phyloP scores from a whole-genome alignment of 2,113 vertebrate genomes.

The Coptodon rendalli region DNA sequence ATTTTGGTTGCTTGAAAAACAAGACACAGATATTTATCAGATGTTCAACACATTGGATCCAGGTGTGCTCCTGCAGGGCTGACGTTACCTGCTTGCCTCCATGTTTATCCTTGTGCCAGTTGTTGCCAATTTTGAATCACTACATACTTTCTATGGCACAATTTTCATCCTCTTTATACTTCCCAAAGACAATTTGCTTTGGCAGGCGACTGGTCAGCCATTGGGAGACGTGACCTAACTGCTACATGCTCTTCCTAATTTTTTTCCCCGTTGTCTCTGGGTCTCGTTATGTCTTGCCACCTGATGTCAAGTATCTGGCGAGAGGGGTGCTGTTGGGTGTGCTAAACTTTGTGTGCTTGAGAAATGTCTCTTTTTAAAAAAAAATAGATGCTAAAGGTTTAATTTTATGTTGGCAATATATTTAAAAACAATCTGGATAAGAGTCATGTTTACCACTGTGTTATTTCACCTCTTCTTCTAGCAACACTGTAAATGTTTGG shows the following conservation, averaged over 20 bases:
- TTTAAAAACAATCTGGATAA: neutral
- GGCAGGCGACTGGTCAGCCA: neutral
- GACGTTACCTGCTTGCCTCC: neutral
- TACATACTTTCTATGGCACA: neutral
- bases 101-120: neutral
- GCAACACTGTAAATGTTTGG: neutral
- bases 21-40: neutral
- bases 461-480: neutral
- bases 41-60: neutral
- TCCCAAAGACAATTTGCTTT: neutral
- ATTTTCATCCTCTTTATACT: neutral
- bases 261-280: neutral
- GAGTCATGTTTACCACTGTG: neutral
- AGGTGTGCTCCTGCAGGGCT: neutral
- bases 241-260: neutral
- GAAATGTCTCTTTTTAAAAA: fast-evolving
- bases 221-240: neutral
- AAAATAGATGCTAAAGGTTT: neutral
- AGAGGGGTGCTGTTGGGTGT: fast-evolving
- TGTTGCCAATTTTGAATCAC: neutral
- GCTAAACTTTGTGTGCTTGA: neutral
- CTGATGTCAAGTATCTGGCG: fast-evolving
- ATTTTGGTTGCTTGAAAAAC: neutral
- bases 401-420: neutral
- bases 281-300: neutral